Conservation (phyloP, 2,113 vertebrate genomes). For the Corvus cornix region DNA sequence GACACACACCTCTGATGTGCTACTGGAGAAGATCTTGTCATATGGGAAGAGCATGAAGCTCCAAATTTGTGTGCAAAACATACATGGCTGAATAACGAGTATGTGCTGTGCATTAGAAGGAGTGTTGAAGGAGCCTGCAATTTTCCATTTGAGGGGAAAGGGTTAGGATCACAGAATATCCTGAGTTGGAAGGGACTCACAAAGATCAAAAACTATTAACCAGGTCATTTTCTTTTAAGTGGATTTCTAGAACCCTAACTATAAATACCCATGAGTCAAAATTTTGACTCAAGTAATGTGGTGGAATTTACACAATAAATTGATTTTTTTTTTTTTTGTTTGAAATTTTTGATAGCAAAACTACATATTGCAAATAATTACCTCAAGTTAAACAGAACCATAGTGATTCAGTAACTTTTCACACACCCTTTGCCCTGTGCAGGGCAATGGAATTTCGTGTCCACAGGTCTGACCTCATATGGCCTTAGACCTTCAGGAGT, state of each 20-base stretch:
- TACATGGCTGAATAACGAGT: neutral
- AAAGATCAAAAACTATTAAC: neutral
- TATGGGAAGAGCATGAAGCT: neutral
- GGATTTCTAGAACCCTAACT: neutral
- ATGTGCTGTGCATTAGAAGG: neutral
- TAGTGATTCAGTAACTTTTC: neutral
- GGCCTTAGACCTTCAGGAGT: neutral
- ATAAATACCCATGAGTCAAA: neutral
- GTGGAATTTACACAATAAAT: too few relatives aligned
- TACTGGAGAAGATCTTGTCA: neutral
- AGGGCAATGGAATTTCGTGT: neutral
- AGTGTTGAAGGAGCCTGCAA: neutral
- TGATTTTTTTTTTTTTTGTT: neutral
- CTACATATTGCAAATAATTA: neutral
- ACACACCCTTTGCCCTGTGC: neutral
- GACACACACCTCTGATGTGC: neutral
- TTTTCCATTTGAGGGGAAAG: neutral
- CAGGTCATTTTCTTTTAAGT: neutral
- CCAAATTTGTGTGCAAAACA: neutral
- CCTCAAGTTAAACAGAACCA: neutral
- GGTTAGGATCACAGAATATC: neutral
- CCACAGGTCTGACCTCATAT: neutral
- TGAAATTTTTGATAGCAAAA: neutral
- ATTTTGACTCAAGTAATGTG: fast-evolving
- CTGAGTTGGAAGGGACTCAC: neutral